Evolutionary conservation across 2,797 vertebrate genomes (phyloP).

Genomic region (Varecia variegata): DNA sequence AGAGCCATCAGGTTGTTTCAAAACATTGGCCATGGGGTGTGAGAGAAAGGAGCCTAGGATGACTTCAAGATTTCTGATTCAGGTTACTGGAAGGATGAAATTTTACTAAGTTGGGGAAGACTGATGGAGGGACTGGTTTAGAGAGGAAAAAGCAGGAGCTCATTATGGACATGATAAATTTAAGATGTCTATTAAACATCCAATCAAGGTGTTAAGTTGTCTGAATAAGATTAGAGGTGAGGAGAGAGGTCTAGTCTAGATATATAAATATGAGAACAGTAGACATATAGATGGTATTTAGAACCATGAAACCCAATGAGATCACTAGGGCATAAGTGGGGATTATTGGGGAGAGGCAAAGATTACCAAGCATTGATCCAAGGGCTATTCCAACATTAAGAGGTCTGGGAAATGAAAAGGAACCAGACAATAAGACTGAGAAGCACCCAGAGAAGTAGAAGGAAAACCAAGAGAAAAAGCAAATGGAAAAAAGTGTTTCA

Average conservation of each 20-base stretch:
- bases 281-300: neutral
- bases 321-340: neutral
- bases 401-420: neutral
- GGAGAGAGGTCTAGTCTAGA: neutral
- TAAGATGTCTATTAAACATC: neutral
- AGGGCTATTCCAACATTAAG: neutral
- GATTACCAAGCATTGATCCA: neutral
- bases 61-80: too few relatives aligned
- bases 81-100: too few relatives aligned
- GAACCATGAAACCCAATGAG: neutral
- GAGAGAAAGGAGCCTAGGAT: too few relatives aligned
- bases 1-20: too few relatives aligned
- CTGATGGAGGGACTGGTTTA: too few relatives aligned
- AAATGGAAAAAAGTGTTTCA: neutral
- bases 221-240: neutral
- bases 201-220: neutral
- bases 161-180: neutral
- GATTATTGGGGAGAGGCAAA: neutral
- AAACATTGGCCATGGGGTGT: too few relatives aligned
- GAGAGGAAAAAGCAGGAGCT: neutral
- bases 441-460: neutral
- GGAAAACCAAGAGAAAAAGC: neutral
- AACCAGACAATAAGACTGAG: neutral
- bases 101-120: too few relatives aligned
- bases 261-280: neutral